Conservation (phyloP, 2,113 vertebrate species). For the Lonchura striata region DNA sequence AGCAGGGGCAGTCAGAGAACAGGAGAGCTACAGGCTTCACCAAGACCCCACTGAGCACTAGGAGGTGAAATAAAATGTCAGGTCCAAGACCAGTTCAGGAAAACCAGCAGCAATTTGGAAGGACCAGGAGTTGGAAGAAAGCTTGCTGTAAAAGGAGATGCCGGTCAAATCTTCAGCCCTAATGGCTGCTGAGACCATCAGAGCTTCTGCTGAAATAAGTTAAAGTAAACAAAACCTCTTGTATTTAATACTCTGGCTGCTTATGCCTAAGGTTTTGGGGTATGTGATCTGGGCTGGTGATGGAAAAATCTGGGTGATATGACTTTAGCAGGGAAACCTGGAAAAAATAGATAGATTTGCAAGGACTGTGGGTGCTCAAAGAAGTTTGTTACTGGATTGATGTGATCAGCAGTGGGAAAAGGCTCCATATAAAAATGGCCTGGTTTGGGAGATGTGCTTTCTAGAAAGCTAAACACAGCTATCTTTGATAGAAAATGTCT, state of each 20-base stretch:
- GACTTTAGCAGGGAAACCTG: background rate
- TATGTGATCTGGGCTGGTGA: background rate
- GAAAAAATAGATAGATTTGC: background rate
- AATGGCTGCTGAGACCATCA: background rate
- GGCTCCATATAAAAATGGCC: accelerated
- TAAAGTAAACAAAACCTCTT: background rate
- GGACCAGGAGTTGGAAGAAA: background rate
- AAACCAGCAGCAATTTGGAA: background rate
- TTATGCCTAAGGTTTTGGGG: background rate
- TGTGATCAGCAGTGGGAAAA: background rate
- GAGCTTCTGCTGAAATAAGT: background rate
- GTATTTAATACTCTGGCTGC: accelerated
- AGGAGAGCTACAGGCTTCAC: background rate
- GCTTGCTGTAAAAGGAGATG: accelerated
- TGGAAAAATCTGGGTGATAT: background rate
- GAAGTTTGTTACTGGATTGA: background rate
- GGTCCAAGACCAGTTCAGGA: accelerated
- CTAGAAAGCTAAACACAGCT: background rate
- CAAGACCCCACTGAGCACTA: accelerated
- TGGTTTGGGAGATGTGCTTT: background rate
- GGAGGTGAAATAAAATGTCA: background rate
- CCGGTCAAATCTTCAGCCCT: accelerated
- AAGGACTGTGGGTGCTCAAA: background rate
- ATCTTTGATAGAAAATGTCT: background rate
- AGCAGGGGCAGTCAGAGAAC: accelerated